Evolutionary conservation across 2,797 vertebrate genomes (phyloP), one percentile per base, ranked within the genome.

Genomic region (Vultur gryphus): DNA sequence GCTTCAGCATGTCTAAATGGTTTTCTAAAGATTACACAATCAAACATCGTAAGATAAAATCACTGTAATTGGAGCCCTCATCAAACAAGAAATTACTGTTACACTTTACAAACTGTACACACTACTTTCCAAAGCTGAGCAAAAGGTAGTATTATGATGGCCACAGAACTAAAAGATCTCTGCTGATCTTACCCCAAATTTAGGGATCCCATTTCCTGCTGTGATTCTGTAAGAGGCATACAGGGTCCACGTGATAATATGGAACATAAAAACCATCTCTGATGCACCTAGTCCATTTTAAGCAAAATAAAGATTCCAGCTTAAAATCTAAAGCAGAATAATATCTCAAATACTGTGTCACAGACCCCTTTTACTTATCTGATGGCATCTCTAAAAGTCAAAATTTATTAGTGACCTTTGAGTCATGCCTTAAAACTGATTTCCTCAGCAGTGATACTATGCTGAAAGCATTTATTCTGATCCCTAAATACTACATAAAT

Each of bases 21-120:
- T 87, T 95, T 93, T 91, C 84, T 96, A 95, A 95, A 95, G 96
- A 95, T 62, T 94, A 93, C 94, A 96, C 72, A 87, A 90, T 93
- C 87, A 94, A 96, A 92, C 93, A 94, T 83, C 1, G 1, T 70
- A 59, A 80, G 90, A 95, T 94, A 95, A 96, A 85, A 95, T 95
- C 93, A 49, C 64, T 48, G 91, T 89, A 95, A 92, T 87, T 93
- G 83, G 83, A 89, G 77, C 54, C 44, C 76, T 95, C 95, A 94
- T 93, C 86, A 84, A 84, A 95, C 78, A 78, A 88, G 86, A 95
- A 95, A 95, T 90, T 95, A 76, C 85, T 13, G 13, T 90, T 78
- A 77, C 82, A 43, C 64, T 86, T 83, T 67, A 94, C 64, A 64
- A 84, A 87, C 46, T 0, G 0, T 76, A 46, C 37, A 78, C 18